Conservation (phyloP, 1,140 invertebrate genomes). For the Drosophila bipectinata region DNA sequence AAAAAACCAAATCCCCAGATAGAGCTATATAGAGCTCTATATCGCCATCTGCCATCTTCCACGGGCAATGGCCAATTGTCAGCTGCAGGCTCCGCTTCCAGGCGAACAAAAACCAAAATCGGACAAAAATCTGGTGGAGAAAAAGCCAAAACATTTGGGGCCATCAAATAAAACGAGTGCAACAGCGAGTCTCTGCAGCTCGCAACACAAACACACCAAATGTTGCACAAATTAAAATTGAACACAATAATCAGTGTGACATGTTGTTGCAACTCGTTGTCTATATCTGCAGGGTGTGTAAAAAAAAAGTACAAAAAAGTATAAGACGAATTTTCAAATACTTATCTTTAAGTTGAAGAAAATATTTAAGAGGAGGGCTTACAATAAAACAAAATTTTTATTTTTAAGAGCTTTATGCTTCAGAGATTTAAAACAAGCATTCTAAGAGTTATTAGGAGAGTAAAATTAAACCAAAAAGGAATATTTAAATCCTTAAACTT, state of each 20-base stretch:
- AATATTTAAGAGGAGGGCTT: too few species aligned
- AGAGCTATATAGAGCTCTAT: constrained; percentile 16
- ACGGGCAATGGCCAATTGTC: constrained; percentile 67
- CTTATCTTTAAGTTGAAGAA: neutral
- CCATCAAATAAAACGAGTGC: constrained; percentile 55
- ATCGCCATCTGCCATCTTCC: constrained; percentile 32
- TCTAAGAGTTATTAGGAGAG: too few species aligned
- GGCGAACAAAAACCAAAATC: neutral
- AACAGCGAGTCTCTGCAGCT: constrained; percentile 1
- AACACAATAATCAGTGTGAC: constrained; percentile 76
- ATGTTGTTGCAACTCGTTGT: constrained; percentile 55
- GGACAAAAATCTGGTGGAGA: neutral
- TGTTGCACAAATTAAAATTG: constrained; percentile 80
- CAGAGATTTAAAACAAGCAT: too few species aligned
- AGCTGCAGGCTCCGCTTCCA: constrained; percentile 23
- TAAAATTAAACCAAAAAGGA: too few species aligned
- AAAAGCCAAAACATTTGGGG: constrained; percentile 50
- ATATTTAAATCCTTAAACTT: too few species aligned
- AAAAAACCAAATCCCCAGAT: constrained; percentile 4
- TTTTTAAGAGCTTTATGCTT: too few species aligned
- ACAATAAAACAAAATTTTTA: too few species aligned
- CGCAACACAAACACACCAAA: constrained; percentile 51
- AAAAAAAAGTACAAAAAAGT: neutral
- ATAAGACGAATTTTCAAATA: neutral
- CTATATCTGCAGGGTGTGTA: constrained; percentile 34